Conservation (phyloP, 2,888 invertebrate genomes). For the Phytoseiulus persimilis region DNA sequence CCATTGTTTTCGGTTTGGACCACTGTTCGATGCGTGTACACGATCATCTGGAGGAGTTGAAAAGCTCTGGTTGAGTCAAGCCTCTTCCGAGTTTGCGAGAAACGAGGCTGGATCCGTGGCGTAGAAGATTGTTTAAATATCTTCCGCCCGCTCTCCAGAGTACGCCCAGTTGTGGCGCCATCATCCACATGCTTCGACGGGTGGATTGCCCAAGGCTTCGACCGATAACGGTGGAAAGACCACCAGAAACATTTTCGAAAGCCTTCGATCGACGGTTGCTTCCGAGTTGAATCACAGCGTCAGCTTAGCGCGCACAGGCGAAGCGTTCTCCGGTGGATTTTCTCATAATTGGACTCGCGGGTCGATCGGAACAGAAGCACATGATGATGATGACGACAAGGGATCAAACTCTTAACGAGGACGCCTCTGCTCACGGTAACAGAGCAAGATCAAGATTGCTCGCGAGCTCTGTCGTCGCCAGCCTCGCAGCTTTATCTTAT, state of each 20-base stretch:
- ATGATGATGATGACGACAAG: neutral
- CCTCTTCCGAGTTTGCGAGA: no score
- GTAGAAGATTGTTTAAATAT: neutral
- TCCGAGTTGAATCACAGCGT: neutral
- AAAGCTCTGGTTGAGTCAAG: no score
- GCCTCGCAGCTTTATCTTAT: neutral
- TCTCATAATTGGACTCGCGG: neutral
- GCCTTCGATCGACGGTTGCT: neutral
- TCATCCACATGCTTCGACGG: neutral
- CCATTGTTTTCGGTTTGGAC: no score
- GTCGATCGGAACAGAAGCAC: neutral
- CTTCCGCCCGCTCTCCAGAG: no score
- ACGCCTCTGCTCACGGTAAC: neutral
- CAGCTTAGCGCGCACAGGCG: no score
- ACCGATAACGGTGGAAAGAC: neutral
- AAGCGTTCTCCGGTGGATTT: neutral
- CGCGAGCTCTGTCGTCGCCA: neutral
- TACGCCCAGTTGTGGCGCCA: neutral
- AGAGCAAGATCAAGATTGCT: neutral
- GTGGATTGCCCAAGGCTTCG: neutral
- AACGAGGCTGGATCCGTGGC: no score
- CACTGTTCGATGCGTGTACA: no score
- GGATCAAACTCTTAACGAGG: neutral
- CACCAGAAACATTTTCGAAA: neutral
- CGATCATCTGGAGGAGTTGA: no score